Conservation (phyloP, 2,113 vertebrate species). For the Chionis minor region DNA sequence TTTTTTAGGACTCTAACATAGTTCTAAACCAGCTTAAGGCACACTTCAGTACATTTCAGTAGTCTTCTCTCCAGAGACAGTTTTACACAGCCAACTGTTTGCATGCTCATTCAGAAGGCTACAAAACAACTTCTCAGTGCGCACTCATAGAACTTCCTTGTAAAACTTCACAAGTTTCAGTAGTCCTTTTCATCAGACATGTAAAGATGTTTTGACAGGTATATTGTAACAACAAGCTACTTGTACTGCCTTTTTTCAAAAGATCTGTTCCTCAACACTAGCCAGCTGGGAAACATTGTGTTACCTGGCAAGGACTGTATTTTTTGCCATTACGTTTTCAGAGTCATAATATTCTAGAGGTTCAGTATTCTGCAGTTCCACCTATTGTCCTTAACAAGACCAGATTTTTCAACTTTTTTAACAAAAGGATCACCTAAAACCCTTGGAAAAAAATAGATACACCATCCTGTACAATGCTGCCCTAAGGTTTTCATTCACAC, state of each 20-base stretch:
- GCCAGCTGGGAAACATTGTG: not conserved
- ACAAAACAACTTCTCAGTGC: not conserved
- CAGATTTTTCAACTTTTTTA: not conserved
- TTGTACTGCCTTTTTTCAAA: not conserved
- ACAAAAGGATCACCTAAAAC: not conserved
- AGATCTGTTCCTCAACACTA: not conserved
- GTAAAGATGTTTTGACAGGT: not conserved
- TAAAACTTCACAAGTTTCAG: not conserved
- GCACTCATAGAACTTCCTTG: not conserved
- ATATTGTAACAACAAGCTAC: not conserved
- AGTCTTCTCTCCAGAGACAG: not conserved
- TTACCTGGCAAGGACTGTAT: not conserved
- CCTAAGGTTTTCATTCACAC: not conserved
- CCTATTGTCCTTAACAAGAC: not conserved
- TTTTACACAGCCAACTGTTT: not conserved
- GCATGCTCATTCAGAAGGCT: not conserved
- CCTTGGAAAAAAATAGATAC: not conserved
- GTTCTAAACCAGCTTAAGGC: not conserved
- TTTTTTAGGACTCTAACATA: not conserved
- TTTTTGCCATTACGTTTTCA: not conserved
- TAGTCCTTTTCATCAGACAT: not conserved
- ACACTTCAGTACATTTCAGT: not conserved
- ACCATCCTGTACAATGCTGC: not conserved
- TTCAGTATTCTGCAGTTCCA: not conserved
- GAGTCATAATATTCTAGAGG: not conserved